These are phyloP conservation scores for Tamias sibiricus DNA, from an alignment of 2,113 vertebrate genomes.

Conservation along the genomic window DNA sequence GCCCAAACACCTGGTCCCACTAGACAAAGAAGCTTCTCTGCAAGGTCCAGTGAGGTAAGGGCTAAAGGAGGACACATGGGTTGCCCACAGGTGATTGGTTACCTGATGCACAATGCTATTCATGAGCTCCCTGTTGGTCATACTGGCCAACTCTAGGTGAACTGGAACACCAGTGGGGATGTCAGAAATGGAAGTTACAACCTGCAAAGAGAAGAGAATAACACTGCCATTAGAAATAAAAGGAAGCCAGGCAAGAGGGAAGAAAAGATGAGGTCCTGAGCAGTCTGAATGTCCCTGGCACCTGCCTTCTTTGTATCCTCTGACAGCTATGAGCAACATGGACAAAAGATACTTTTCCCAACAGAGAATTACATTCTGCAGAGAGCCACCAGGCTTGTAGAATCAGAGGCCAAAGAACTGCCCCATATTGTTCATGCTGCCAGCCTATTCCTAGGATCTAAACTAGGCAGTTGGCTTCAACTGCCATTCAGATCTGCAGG, in stretches of 20 bases:
- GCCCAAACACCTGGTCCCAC: not conserved
- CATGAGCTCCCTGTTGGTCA: conserved; percentile 97
- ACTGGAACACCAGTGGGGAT: conserved; percentile 92
- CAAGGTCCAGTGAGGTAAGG: not conserved
- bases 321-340: not conserved
- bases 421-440: not conserved
- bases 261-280: not conserved
- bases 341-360: not conserved
- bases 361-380: not conserved
- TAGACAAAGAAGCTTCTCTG: not conserved
- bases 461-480: not conserved
- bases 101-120: conserved; percentile 96
- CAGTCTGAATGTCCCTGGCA: not conserved
- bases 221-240: not conserved
- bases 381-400: not conserved
- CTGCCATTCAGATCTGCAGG: not conserved
- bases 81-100: conserved; percentile 70
- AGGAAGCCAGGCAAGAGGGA: not conserved
- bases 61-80: not conserved
- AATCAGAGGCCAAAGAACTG: not conserved
- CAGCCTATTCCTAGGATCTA: not conserved
- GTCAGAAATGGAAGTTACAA: conserved; percentile 91
- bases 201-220: conserved; percentile 83
- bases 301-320: not conserved
- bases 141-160: conserved; percentile 97